A percentile compares a stretch with the other conserved stretches of the same genome.
These are phyloP conservation scores for Prenolepis imparis DNA, from an alignment of 2,888 invertebrate genomes.

Conservation along the genomic window DNA sequence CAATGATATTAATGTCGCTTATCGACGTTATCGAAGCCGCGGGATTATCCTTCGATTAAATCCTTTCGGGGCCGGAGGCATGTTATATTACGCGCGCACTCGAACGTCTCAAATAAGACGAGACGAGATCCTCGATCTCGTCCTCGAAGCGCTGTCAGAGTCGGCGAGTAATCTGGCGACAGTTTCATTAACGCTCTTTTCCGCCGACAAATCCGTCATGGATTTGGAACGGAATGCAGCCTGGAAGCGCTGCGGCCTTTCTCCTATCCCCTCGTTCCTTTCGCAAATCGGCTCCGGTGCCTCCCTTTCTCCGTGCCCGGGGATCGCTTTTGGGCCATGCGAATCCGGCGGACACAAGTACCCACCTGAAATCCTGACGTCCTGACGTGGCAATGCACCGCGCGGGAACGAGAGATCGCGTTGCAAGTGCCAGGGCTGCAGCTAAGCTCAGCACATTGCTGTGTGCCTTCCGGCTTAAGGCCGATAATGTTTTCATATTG, in stretches of 20 bases:
- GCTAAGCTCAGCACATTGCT: conserved; percentile 86
- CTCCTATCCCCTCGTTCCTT: conserved; percentile 53
- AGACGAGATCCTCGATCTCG: conserved; percentile 59
- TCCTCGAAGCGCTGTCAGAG: conserved; percentile 59
- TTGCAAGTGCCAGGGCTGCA: conserved; percentile 55
- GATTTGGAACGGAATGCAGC: conserved; percentile 50
- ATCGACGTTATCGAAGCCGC: conserved; percentile 20
- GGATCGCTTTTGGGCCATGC: conserved; percentile 67
- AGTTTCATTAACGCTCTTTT: conserved; percentile 68
- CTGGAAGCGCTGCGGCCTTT: conserved; percentile 40
- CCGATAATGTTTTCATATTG: conserved; percentile 86
- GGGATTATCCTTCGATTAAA: conserved; percentile 29
- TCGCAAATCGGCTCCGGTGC: conserved; percentile 61
- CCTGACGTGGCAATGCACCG: conserved; percentile 84
- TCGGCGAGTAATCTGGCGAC: conserved; percentile 66
- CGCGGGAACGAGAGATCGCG: conserved; percentile 58
- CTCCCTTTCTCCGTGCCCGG: conserved; percentile 56
- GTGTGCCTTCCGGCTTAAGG: conserved; percentile 84
- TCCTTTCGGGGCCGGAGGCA: conserved; percentile 4
- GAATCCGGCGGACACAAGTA: conserved; percentile 70
- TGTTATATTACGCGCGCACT: background rate
- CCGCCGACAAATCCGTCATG: conserved; percentile 45
- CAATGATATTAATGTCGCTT: conserved; percentile 42
- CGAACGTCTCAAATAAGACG: conserved; percentile 55
- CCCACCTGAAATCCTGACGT: conserved; percentile 81